Conservation (phyloP, 2,888 invertebrate genomes). For the Acanthosepion lycidas region DNA sequence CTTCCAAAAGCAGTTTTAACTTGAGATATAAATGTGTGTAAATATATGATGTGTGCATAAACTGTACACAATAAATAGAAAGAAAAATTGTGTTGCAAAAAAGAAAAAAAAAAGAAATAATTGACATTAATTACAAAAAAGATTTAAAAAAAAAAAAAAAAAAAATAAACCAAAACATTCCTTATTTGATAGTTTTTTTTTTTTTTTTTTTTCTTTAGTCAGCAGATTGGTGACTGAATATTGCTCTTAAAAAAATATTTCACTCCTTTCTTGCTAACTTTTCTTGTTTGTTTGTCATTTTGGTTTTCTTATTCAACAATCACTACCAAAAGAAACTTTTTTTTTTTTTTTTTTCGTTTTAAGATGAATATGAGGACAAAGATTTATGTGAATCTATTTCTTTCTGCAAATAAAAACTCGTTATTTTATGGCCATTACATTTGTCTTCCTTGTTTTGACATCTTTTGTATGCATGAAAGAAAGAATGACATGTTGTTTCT, state of each 20-base stretch:
- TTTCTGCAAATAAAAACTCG: slow-evolving; percentile 25
- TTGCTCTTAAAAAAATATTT: neutral
- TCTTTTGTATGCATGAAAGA: neutral
- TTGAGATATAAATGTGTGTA: neutral
- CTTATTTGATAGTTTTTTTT: neutral
- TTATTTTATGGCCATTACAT: neutral
- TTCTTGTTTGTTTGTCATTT: neutral
- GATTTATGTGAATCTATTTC: slow-evolving; percentile 23
- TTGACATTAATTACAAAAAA: neutral
- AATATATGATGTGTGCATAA: slow-evolving; percentile 33
- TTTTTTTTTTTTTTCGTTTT: neutral
- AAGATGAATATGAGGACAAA: neutral
- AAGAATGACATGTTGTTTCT: too few species aligned
- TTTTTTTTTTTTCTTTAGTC: neutral
- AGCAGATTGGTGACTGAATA: neutral
- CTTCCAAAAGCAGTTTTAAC: neutral
- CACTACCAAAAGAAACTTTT: neutral
- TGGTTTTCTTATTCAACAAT: neutral
- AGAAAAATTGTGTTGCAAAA: slow-evolving; percentile 4
- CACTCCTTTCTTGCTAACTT: neutral
- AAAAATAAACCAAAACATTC: slow-evolving; percentile 33
- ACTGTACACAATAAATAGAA: neutral
- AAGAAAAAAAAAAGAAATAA: neutral
- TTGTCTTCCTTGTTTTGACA: neutral
- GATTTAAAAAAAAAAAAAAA: neutral